Conservation (phyloP, 2,113 vertebrate species). For the Aplodontia rufa region DNA sequence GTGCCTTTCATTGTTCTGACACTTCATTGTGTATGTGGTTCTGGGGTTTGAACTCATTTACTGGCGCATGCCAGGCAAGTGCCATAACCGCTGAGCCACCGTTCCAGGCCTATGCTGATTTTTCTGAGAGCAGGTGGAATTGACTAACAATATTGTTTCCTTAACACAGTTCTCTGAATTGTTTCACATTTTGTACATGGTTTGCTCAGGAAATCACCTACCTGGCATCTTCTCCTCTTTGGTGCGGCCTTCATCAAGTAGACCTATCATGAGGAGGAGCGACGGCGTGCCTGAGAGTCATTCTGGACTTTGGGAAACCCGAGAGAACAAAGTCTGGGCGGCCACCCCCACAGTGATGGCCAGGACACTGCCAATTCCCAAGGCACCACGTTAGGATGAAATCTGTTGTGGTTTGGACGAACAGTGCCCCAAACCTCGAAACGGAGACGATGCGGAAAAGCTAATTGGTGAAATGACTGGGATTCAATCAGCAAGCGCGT, state of each 20-base stretch:
- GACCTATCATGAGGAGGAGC: neutral
- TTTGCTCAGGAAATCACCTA: neutral
- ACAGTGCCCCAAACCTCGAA: no score
- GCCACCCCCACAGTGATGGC: neutral
- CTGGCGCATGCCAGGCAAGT: no score
- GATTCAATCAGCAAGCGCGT: no score
- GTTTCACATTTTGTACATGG: neutral
- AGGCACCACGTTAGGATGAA: slow-evolving; percentile 25
- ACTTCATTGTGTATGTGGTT: no score
- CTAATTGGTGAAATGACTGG: no score
- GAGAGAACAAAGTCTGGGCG: neutral
- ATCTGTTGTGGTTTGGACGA: no score
- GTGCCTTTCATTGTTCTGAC: no score
- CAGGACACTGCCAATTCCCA: slow-evolving; percentile 2
- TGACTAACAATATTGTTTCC: neutral
- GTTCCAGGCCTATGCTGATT: no score
- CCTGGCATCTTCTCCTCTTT: neutral
- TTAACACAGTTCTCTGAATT: rapidly evolving
- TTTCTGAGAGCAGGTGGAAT: neutral
- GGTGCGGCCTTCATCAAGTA: neutral
- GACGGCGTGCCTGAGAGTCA: slow-evolving; percentile 39
- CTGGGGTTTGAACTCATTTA: no score
- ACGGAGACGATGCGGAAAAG: no score
- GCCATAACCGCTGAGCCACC: no score
- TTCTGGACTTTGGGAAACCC: slow-evolving; percentile 31